A percentile compares a stretch with the other conserved stretches of the same genome.
Evolutionary conservation across 2,797 vertebrate species (phyloP).

Genomic region (Oreochromis grahami): DNA sequence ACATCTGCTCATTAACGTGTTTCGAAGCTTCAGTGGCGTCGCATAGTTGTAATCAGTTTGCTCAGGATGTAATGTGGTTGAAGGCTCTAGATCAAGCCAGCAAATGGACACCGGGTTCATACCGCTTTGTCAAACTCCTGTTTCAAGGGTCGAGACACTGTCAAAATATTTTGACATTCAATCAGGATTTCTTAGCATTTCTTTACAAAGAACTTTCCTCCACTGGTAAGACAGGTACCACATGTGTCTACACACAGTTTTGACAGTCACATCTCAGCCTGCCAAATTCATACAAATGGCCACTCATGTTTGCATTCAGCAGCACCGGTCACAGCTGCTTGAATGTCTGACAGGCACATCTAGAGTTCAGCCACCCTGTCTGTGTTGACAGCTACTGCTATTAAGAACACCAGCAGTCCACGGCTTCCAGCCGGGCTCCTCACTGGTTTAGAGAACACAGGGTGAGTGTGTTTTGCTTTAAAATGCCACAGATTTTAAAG

Average conservation of each 20-base stretch:
- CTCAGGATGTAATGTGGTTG: neutral
- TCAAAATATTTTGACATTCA: neutral
- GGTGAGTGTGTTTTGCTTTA: neutral
- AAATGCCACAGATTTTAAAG: neutral
- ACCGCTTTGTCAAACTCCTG: neutral
- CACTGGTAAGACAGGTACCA: neutral
- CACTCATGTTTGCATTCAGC: conserved; percentile 66
- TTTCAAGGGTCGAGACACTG: neutral
- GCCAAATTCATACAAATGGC: conserved; percentile 61
- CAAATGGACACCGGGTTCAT: neutral
- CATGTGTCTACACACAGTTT: conserved; percentile 15
- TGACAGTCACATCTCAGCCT: conserved; percentile 58
- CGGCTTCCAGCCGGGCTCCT: conserved; percentile 39
- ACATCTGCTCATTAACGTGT: neutral
- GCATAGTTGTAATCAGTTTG: neutral
- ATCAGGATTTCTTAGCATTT: neutral
- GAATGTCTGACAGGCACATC: conserved; percentile 63
- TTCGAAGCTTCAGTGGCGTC: neutral
- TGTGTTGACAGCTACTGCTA: conserved; percentile 61
- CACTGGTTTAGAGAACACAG: conserved; percentile 24
- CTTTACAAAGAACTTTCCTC: neutral
- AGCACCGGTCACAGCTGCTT: conserved; percentile 55
- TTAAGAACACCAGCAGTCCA: conserved; percentile 50
- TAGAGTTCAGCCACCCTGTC: conserved; percentile 59
- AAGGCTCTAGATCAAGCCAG: neutral